These are phyloP conservation scores for Drosophila kikkawai DNA, from an alignment of 1,140 invertebrate genomes.

Conservation along the genomic window DNA sequence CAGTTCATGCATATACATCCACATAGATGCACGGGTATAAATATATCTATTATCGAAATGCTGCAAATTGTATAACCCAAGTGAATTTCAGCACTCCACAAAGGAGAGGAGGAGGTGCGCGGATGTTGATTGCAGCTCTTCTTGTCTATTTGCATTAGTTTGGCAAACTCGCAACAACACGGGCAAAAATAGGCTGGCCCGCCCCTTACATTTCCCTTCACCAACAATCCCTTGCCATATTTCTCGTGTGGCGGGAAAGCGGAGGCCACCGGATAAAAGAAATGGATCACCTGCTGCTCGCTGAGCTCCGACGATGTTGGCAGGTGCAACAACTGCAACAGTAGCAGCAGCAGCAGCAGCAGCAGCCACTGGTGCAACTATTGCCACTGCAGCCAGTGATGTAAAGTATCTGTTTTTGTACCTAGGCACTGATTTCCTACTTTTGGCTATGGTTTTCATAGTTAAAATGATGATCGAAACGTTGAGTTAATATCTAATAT, in stretches of 20 bases:
- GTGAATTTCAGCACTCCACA: constrained; percentile 49
- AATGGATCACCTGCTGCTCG: constrained; percentile 81
- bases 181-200: constrained; percentile 65
- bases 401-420: constrained; percentile 6
- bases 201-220: constrained; percentile 28
- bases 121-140: constrained; percentile 49
- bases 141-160: constrained; percentile 81
- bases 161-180: constrained; percentile 54
- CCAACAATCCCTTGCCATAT: constrained; percentile 29
- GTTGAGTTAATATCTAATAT: background rate
- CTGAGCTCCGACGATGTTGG: constrained; percentile 56
- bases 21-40: constrained; percentile 38
- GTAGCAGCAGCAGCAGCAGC: constrained; percentile 26
- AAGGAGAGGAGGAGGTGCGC: background rate
- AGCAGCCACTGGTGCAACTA: constrained; percentile 14
- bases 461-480: background rate
- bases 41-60: constrained; percentile 77
- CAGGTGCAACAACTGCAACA: constrained; percentile 71
- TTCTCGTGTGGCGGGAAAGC: constrained; percentile 34
- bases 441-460: background rate
- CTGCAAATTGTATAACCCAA: constrained; percentile 70
- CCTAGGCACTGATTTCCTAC: background rate
- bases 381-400: constrained; percentile 22
- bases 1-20: constrained; percentile 70
- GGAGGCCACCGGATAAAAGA: constrained; percentile 78